phyloP scores from a whole-genome alignment of 2,888 invertebrate species.

The Ommatoiulus sabulosus region DNA sequence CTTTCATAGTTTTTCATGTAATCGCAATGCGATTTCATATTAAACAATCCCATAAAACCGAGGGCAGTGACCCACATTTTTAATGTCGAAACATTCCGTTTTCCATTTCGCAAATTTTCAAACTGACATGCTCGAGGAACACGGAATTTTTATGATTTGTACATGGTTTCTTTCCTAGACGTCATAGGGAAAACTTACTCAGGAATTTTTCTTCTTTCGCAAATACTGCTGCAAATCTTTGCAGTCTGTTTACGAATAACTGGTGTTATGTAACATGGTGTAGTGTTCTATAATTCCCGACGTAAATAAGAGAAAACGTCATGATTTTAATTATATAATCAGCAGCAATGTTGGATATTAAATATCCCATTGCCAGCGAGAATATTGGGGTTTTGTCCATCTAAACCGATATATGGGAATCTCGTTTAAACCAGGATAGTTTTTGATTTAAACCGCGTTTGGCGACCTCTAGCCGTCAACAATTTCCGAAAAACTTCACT shows the following conservation, averaged over 20 bases:
- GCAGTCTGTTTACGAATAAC: no score
- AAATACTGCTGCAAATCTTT: no score
- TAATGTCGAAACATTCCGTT: background rate
- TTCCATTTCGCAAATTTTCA: background rate
- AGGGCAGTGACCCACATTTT: background rate
- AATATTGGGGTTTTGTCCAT: background rate
- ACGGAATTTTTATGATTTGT: background rate
- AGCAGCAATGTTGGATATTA: background rate
- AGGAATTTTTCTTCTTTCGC: no score
- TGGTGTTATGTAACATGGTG: no score
- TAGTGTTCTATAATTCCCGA: background rate
- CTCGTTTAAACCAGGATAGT: background rate
- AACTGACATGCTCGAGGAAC: background rate
- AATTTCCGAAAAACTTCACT: background rate
- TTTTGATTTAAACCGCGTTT: background rate
- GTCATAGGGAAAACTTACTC: no score
- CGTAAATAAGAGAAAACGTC: background rate
- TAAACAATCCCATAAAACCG: background rate
- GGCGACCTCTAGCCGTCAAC: background rate
- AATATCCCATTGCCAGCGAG: background rate
- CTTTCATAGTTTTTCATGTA: background rate
- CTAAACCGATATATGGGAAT: background rate
- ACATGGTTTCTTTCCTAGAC: background rate
- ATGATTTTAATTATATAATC: background rate
- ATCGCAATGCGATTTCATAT: conserved; percentile 16